Conservation (phyloP, 1,140 invertebrate genomes). For the Neodiprion lecontei region DNA sequence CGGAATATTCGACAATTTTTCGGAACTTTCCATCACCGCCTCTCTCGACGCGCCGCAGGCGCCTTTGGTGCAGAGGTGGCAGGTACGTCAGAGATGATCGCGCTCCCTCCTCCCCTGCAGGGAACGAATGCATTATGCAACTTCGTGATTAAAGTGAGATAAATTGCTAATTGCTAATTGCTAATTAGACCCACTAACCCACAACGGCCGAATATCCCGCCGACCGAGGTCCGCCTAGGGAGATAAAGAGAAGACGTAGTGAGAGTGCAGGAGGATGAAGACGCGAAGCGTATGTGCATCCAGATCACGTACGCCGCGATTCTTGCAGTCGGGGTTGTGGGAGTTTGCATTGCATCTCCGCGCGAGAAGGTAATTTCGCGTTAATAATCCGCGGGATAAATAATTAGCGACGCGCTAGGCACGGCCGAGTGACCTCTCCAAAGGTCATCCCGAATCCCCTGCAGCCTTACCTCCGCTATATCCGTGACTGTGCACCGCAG, state of each 20-base stretch:
- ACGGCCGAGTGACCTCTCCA: neutral
- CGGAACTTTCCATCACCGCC: conserved; percentile 22
- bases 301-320: neutral
- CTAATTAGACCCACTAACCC: conserved; percentile 52
- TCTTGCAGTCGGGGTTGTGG: neutral
- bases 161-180: conserved; percentile 54
- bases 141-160: conserved; percentile 36
- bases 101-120: neutral
- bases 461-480: neutral
- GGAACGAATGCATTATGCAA: neutral
- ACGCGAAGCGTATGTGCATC: too few relatives aligned
- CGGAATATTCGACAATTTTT: conserved; percentile 39
- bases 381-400: neutral
- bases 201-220: conserved; percentile 23
- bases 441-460: neutral
- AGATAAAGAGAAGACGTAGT: neutral
- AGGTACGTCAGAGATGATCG: neutral
- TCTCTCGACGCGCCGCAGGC: neutral
- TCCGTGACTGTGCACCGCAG: neutral
- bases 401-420: neutral
- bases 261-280: neutral
- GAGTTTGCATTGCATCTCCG: neutral
- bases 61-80: neutral
- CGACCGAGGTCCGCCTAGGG: neutral
- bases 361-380: neutral